Conservation (phyloP, 64 coral and sea anemone species). For the Pocillopora damicornis region DNA sequence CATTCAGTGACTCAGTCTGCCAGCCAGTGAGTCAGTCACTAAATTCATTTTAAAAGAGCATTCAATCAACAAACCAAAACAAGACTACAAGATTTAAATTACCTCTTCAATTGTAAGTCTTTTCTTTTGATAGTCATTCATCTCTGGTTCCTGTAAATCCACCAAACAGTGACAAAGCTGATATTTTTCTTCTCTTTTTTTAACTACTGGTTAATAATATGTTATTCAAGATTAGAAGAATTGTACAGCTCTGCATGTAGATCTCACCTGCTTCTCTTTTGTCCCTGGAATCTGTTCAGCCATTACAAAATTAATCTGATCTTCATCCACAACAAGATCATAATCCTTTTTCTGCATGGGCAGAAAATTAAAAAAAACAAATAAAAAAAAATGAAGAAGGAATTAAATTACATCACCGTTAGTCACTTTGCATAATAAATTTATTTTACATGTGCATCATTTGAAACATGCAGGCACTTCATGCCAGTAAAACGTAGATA, state of each 20-base stretch:
- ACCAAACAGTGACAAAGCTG: too few relatives aligned
- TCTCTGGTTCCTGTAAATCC: conserved; percentile 68
- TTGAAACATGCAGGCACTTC: too few relatives aligned
- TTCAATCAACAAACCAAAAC: not conserved
- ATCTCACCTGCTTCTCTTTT: conserved; percentile 55
- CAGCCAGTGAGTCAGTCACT: too few relatives aligned
- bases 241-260: not conserved
- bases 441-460: too few relatives aligned
- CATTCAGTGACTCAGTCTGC: too few relatives aligned
- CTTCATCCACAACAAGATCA: conserved; percentile 92
- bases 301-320: conserved; percentile 99
- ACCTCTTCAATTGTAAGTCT: conserved; percentile 94
- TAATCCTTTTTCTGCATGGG: conserved; percentile 78
- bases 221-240: not conserved
- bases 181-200: not conserved
- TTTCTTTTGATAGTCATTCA: conserved; percentile 80
- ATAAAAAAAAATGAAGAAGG: not conserved
- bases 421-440: too few relatives aligned
- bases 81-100: not conserved
- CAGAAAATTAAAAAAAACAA: not conserved
- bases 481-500: too few relatives aligned
- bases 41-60: too few relatives aligned
- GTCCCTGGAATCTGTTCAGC: conserved; percentile 90
- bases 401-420: not conserved
- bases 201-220: not conserved